Conservation (phyloP, 2,113 vertebrate genomes). For the Sinocyclocheilus grahami region DNA sequence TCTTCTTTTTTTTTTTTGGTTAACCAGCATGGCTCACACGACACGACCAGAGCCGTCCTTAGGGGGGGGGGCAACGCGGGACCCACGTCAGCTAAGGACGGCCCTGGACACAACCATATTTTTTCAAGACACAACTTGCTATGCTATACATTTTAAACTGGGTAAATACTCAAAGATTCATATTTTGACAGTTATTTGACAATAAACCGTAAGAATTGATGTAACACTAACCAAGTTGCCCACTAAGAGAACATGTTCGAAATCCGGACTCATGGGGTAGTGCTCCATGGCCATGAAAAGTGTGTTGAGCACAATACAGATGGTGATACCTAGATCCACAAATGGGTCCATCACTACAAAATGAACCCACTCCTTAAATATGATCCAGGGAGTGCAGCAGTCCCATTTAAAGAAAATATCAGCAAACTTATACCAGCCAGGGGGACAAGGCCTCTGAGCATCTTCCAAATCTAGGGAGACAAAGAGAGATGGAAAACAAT, state of each 20-base stretch:
- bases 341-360: constrained; percentile 97
- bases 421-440: constrained; percentile 94
- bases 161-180: not conserved
- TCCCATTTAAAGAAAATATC: constrained; percentile 89
- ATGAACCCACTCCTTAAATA: constrained; percentile 81
- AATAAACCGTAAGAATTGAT: not conserved
- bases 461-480: constrained; percentile 86
- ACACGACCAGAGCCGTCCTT: too few relatives aligned
- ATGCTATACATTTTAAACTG: not conserved
- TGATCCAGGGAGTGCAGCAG: constrained; percentile 84
- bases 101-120: too few relatives aligned
- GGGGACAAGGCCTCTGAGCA: constrained; percentile 88
- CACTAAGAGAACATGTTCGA: constrained; percentile 85
- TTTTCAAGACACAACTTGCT: too few relatives aligned
- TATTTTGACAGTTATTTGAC: not conserved
- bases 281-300: constrained; percentile 99
- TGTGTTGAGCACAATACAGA: constrained; percentile 98
- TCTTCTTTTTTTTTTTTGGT: too few relatives aligned
- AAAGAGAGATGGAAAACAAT: not conserved
- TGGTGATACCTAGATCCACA: constrained; percentile 94
- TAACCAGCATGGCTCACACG: too few relatives aligned
- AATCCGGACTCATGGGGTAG: constrained; percentile 91
- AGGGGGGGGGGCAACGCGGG: too few relatives aligned
- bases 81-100: too few relatives aligned
- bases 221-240: constrained; percentile 88